Percentiles rank a stretch among this genome's conserved stretches.
Conservation (phyloP, 2,113 vertebrate species). For the Thoracochromis brauschi region DNA sequence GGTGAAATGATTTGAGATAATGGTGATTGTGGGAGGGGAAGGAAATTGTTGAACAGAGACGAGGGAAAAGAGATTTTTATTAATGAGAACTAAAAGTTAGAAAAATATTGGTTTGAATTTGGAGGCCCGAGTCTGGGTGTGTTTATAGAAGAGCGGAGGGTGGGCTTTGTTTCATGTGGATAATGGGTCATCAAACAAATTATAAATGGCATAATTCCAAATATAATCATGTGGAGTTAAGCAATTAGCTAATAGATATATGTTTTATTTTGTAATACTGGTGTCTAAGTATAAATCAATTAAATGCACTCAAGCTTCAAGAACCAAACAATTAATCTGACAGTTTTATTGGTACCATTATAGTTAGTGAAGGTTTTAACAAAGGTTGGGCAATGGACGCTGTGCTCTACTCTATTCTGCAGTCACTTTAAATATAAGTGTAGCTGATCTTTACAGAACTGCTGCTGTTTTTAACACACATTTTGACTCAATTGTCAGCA, state of each 20-base stretch:
- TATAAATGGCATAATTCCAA: background rate
- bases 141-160: background rate
- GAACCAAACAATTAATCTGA: background rate
- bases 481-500: background rate
- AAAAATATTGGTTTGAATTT: background rate
- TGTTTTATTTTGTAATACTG: background rate
- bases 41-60: background rate
- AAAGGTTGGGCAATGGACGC: background rate
- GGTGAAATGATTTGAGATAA: background rate
- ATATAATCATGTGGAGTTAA: background rate
- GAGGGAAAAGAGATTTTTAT: background rate
- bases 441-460: background rate
- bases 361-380: background rate
- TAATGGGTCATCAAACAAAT: background rate
- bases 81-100: background rate
- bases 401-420: background rate
- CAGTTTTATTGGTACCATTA: background rate
- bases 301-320: background rate
- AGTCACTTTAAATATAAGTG: background rate
- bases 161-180: background rate
- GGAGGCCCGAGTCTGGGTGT: background rate
- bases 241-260: background rate
- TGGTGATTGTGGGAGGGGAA: background rate
- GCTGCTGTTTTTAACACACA: background rate
- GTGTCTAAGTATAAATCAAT: background rate